Conservation (phyloP, 2,113 vertebrate genomes). For the Mastomys natalensis region DNA sequence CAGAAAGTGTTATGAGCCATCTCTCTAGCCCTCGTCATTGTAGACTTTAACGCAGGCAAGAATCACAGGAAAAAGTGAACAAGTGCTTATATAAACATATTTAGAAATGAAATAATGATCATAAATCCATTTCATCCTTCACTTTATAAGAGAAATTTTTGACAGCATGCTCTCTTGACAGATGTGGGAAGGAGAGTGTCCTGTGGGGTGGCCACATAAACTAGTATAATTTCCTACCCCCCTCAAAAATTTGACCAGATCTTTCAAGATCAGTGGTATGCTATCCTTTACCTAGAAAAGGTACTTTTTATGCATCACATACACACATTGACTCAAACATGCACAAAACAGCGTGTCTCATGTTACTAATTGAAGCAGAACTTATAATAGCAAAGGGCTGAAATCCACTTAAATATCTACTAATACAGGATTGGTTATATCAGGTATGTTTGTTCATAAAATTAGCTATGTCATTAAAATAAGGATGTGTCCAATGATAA, state of each 20-base stretch:
- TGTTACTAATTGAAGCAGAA: background rate
- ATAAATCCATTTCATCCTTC: background rate
- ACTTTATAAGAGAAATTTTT: background rate
- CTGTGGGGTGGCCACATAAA: background rate
- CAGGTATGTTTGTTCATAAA: slow-evolving; percentile 21
- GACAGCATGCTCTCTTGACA: background rate
- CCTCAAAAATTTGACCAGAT: background rate
- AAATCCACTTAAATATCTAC: background rate
- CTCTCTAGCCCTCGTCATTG: background rate
- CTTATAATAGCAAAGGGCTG: background rate
- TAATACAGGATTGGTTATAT: background rate
- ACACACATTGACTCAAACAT: background rate
- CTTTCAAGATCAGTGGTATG: background rate
- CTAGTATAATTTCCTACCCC: rapidly evolving
- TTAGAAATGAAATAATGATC: background rate
- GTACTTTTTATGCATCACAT: background rate
- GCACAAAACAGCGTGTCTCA: background rate
- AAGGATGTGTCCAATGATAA: background rate
- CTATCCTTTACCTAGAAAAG: background rate
- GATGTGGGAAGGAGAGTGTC: background rate
- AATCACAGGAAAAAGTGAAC: background rate
- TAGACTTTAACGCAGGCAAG: background rate
- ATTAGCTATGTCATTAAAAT: slow-evolving; percentile 37
- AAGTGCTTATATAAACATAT: background rate
- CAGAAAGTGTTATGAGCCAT: background rate